These are phyloP conservation scores for Pipa parva DNA, from an alignment of 2,113 vertebrate species.

Conservation along the genomic window DNA sequence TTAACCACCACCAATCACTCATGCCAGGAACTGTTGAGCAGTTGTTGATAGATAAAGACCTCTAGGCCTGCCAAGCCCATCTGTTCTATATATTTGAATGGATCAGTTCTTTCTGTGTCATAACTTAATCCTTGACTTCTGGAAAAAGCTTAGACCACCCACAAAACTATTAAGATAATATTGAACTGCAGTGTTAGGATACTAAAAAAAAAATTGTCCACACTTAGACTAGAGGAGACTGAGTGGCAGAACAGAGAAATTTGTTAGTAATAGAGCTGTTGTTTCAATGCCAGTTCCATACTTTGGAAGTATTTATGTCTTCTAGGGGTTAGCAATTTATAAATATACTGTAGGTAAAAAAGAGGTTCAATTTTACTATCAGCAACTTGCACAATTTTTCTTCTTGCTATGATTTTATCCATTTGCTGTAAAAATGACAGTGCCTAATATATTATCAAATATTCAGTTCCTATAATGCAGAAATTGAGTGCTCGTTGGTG, in stretches of 20 bases:
- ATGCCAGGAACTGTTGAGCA: conserved; percentile 28
- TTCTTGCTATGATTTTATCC: no score
- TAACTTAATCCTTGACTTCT: conserved; percentile 32
- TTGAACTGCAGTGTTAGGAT: conserved; percentile 2
- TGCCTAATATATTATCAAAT: no score
- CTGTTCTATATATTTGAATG: conserved; percentile 32
- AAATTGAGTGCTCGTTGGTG: no score
- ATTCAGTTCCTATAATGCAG: no score
- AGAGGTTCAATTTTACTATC: no score
- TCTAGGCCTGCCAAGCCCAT: conserved; percentile 33
- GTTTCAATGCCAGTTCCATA: neutral
- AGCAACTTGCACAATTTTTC: no score
- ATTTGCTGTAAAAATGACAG: no score
- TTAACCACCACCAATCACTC: conserved; percentile 16
- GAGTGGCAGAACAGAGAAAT: conserved; percentile 10
- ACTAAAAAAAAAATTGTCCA: conserved; percentile 14
- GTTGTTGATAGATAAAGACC: conserved; percentile 34
- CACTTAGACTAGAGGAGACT: conserved; percentile 14
- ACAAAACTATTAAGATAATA: conserved; percentile 17
- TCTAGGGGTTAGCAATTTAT: no score
- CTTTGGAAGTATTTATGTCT: no score
- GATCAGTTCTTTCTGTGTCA: conserved; percentile 27
- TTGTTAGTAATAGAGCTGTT: conserved; percentile 14
- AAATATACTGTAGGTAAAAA: no score
- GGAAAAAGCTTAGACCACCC: conserved; percentile 30